Base-by-base conservation (phyloP, 2,113 vertebrate species). In the Pardalotus punctatus region DNA sequence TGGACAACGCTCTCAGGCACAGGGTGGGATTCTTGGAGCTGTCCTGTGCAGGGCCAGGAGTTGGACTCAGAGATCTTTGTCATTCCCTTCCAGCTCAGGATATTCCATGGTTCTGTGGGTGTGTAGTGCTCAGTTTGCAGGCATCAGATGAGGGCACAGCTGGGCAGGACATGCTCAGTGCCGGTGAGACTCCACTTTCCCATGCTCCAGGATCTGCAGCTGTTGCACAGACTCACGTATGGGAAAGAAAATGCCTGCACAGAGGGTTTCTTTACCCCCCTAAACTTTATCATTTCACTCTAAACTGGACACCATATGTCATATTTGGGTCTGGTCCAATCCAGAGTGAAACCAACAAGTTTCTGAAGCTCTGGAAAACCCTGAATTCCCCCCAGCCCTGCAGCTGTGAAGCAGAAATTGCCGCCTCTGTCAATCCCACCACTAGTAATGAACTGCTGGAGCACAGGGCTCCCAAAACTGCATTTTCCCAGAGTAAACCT, bases 401-500 rank as follows among this genome's bases (percentile, higher is more conserved):
- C 95, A 96, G 95, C 96, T 97, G 96, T 67, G 83, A 93, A 96
- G 88, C n/a, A 70, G 84, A 90, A 94, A 81, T 56, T 88, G 56
- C 88, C 0, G 21, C 91, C 80, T 95, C 86, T 95, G 93, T 97
- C 94, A 83, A 12, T 95, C 93, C 91, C 88, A 88, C 76, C 6
- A 0, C 86, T 86, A 11, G 47, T 88, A 90, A 97, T 96, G 95
- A 97, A 86, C 91, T 96, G 88, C 88, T 90, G 86, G 93, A 96
- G 88, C 80, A 81, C 76, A 90, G 88, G 69, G 69, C 91, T 97
- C 88, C 82, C 93, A 83, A 81, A 94, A 86, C 80, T 74, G 61
- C 86, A 36, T 94, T 96, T 96, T 96, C 95, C 95, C 95, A 97
- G 96, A 90, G 51, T 74, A 90, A 81, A 95, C 93, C 93, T 97